Evolutionary conservation across 1,140 invertebrate species (phyloP), one percentile per base, ranked within the genome.

Genomic region (Zaprionus ornatus): DNA sequence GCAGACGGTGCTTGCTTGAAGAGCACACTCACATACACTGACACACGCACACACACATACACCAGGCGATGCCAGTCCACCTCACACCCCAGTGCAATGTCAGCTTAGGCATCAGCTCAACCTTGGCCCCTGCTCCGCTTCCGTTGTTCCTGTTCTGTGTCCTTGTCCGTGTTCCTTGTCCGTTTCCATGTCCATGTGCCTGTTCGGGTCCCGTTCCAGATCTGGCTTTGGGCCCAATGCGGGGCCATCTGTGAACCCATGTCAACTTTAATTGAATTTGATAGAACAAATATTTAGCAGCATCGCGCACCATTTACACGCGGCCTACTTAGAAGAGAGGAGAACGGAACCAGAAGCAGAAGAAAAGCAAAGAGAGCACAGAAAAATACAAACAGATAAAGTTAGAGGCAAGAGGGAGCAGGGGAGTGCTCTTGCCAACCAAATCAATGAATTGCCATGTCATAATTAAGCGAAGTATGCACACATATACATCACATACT

Each of bases 201-300:
- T n/a, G 12, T 23, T 32, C 25, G 62, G 17, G n/a, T 40, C 19
- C 15, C 5, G 23, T 12, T 55, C 15, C 7, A n/a, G 15, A 9
- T 37, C 64, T n/a, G 29, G 15, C 10, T 32, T 19, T 23, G 42
- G 42, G 13, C 21, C 54, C 21, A 12, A 10, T 59, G 59, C 68
- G 32, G 56, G 61, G 61, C 75, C 69, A 82, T 74, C 77, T 71
- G 80, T 61, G 84, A 80, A 87, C 84, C 84, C 84, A 88, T 87
- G 85, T 87, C 84, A 87, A 87, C 74, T 90, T 90, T 90, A 87
- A 87, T 87, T 87, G 85, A 87, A 87, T 87, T 88, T 87, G 84
- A 87, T 87, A 80, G 77, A 87, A 87, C 77, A 85, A 85, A 87
- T 90, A 87, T 87, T 87, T 90, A 84, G 84, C 77, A 63, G 62